phyloP scores from a whole-genome alignment of 1,140 invertebrate genomes.

The Paraescarpia echinospica region DNA sequence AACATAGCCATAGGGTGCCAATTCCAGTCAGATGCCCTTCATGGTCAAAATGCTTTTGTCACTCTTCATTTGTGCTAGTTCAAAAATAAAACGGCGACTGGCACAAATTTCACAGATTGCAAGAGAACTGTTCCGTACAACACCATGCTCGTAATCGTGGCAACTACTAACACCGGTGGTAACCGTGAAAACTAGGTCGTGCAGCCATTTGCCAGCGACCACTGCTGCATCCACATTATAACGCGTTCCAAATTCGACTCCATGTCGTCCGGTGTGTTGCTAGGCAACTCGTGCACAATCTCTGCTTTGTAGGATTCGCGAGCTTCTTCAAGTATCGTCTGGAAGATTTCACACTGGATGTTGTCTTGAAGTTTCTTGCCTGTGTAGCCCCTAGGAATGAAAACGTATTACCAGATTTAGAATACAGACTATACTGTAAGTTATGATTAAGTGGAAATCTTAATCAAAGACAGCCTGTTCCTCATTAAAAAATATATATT shows the following conservation, averaged over 20 bases:
- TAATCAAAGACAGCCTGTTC: neutral
- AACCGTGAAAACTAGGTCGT: neutral
- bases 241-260: constrained; percentile 80
- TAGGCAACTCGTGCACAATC: constrained; percentile 82
- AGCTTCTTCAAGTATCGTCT: constrained; percentile 90
- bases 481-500: neutral
- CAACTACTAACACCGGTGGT: neutral
- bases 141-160: neutral
- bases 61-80: too few relatives aligned
- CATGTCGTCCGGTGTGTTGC: constrained; percentile 76
- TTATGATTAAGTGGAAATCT: neutral
- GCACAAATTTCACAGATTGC: neutral
- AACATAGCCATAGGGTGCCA: too few relatives aligned
- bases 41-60: too few relatives aligned
- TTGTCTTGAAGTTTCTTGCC: constrained; percentile 92
- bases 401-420: constrained; percentile 21
- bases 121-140: neutral
- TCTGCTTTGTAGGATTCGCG: constrained; percentile 77
- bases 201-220: constrained; percentile 10
- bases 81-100: too few relatives aligned
- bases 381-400: constrained; percentile 75
- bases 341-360: constrained; percentile 96
- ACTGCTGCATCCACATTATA: constrained; percentile 73
- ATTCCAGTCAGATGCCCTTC: too few relatives aligned
- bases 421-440: neutral